Evolutionary conservation across 2,888 invertebrate genomes (phyloP).

Genomic region (Julus scandinavius): DNA sequence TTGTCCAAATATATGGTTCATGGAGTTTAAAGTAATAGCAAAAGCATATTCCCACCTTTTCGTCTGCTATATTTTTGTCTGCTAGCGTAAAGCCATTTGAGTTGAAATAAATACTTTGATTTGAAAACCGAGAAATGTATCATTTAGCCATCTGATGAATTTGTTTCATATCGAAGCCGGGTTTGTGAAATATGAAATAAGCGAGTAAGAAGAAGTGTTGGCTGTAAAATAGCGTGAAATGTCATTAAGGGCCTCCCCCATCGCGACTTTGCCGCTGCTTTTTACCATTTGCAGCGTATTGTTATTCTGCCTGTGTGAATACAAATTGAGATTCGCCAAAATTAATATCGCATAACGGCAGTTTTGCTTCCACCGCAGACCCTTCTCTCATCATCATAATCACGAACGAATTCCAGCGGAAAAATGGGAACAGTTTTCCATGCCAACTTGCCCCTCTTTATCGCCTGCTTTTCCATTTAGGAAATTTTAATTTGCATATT

Average conservation of each 20-base stretch:
- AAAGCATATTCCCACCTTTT: too few species aligned
- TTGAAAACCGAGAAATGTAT: too few species aligned
- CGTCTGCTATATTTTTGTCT: too few species aligned
- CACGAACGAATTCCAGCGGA: neutral
- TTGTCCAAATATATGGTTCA: too few species aligned
- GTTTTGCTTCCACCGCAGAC: neutral
- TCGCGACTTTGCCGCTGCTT: neutral
- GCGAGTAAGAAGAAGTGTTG: too few species aligned
- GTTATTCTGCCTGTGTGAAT: conserved; percentile 26
- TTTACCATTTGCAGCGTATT: neutral
- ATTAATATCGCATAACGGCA: conserved; percentile 36
- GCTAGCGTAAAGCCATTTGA: too few species aligned
- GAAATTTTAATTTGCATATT: conserved; percentile 15
- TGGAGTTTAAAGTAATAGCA: too few species aligned
- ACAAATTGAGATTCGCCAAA: conserved; percentile 23
- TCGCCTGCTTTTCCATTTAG: neutral
- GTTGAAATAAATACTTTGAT: too few species aligned
- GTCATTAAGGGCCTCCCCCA: neutral
- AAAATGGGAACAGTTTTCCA: neutral
- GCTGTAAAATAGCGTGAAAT: too few species aligned
- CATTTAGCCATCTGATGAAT: too few species aligned
- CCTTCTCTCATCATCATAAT: neutral
- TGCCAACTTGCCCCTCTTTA: neutral
- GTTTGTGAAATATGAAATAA: too few species aligned
- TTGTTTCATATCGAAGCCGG: too few species aligned